Evolutionary conservation across 2,797 vertebrate species (phyloP), one percentile per base, ranked within the genome.

Genomic region (Sphenopsis melanotis): DNA sequence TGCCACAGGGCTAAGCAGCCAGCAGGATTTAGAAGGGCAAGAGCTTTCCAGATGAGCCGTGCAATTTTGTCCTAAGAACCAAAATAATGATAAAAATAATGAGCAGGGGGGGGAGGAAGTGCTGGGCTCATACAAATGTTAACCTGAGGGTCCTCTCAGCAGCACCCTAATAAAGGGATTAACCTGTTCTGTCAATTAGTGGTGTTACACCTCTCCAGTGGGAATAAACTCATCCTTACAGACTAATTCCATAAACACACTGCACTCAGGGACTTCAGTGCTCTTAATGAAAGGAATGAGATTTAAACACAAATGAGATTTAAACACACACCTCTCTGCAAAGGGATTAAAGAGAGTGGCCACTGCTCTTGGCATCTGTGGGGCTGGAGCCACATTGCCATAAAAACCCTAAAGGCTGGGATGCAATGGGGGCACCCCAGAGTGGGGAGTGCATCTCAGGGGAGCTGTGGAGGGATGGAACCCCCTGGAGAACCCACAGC

Each of bases 1-100:
- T 80, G 83, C 68, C 87, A 71, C 57, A 5, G 64, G 70, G 76
- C 70, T 87, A 69, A 86, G 69, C 56, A 87, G 42, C 24, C 0
- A 57, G 44, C 70, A 75, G 77, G 63, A 49, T 77, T 72, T 64
- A 30, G 49, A 68, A 20, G 47, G 12, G 34, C 49, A 72, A 63
- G 77, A 88, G 90, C 61, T 90, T 95, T 83, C 74, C 79, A 76
- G 61, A 60, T 39, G 49, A 91, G 79, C 82, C 29, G 26, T n/a
- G n/a, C 66, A 87, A 64, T 87, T 78, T 56, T 87, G 52, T 84
- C 83, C 0, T 22, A 68, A 84, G 70, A 86, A 79, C 74, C 52
- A 69, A 89, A 96, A 83, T 56, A 91, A 75, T 27, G 30, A 68
- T 68, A 82, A 88, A 94, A 86, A 92, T 71, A 89, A 70, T 7